These are phyloP conservation scores for Todus mexicanus DNA, from an alignment of 2,797 vertebrate genomes.

Conservation along the genomic window DNA sequence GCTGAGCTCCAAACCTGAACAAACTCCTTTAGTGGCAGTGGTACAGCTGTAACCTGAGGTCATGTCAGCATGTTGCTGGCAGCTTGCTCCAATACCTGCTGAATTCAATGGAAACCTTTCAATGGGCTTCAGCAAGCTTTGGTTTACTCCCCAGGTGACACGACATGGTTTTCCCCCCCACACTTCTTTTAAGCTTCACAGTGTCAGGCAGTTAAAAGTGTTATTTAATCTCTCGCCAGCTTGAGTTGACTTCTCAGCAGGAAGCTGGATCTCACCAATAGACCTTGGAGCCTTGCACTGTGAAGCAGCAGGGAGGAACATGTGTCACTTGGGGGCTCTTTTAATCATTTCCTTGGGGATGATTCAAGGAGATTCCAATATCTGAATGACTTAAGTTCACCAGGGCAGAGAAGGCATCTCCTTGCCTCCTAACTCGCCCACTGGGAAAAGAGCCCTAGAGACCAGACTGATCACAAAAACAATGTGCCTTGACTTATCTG, in stretches of 20 bases:
- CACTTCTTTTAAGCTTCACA: conserved; percentile 12
- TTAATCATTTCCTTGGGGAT: not conserved
- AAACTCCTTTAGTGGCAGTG: not conserved
- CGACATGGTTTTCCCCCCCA: not conserved
- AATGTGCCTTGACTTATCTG: not conserved
- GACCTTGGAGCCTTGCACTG: not conserved
- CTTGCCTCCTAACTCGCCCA: not conserved
- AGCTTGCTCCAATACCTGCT: conserved; percentile 10
- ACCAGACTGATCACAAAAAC: not conserved
- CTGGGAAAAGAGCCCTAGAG: not conserved
- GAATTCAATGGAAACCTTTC: conserved; percentile 39
- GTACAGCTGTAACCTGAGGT: conserved; percentile 21
- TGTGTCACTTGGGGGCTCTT: not conserved
- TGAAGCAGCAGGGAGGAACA: not conserved
- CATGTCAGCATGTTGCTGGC: conserved; percentile 8
- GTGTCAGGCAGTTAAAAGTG: conserved; percentile 19
- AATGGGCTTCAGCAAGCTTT: not conserved
- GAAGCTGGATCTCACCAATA: not conserved
- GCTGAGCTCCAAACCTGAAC: not conserved
- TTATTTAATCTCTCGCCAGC: conserved; percentile 48
- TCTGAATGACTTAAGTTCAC: not conserved
- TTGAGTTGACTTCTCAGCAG: conserved; percentile 3
- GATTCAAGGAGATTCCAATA: not conserved
- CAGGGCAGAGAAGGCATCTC: not conserved
- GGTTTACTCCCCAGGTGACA: conserved; percentile 28